These are phyloP conservation scores for Oscheius sp. DNA, from an alignment of 2,888 invertebrate genomes.

Conservation along the genomic window DNA sequence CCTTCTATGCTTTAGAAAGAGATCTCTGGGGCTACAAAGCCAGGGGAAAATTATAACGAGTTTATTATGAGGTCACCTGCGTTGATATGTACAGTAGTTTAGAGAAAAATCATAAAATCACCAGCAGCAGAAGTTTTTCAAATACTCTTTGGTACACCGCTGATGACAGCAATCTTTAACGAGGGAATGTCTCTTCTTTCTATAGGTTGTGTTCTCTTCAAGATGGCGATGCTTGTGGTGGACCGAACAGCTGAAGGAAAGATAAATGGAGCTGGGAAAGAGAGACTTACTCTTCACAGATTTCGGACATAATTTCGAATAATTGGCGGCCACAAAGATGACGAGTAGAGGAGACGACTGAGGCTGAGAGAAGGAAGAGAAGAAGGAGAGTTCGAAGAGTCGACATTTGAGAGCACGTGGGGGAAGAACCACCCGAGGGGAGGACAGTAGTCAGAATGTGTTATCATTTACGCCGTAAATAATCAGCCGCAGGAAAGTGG, in stretches of 20 bases:
- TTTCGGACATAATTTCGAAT: background rate
- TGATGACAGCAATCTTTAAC: constrained; percentile 1
- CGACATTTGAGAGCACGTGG: background rate
- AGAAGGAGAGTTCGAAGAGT: background rate
- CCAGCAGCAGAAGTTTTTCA: background rate
- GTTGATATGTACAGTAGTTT: background rate
- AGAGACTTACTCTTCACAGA: constrained; percentile 10
- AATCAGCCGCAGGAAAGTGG: background rate
- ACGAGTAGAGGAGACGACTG: background rate
- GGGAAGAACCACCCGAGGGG: background rate
- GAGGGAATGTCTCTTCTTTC: background rate
- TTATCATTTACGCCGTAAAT: background rate
- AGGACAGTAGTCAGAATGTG: background rate
- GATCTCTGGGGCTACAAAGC: background rate
- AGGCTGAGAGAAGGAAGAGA: background rate
- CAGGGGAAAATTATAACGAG: background rate
- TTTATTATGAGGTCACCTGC: background rate
- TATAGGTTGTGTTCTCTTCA: constrained; percentile 8
- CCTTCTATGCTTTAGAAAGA: background rate
- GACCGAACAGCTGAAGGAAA: background rate
- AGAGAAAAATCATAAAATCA: background rate
- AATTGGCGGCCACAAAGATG: background rate
- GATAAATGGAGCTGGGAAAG: background rate
- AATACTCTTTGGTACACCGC: background rate
- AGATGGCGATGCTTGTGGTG: background rate